phyloP scores from a whole-genome alignment of 2,113 vertebrate genomes.

The Hippolais icterina region DNA sequence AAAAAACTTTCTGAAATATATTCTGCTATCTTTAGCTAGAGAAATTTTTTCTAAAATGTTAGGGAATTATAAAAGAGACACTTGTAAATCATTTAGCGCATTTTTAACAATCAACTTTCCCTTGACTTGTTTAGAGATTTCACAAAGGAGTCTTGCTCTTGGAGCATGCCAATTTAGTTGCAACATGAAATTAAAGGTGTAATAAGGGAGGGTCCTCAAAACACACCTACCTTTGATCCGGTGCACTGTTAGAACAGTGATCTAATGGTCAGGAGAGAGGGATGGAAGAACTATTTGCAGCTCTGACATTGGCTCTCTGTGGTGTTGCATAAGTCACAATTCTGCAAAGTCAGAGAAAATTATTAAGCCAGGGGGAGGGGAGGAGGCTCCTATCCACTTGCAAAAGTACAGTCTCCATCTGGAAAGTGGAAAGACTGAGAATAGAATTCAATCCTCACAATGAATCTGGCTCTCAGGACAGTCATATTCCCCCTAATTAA shows the following conservation, averaged over 20 bases:
- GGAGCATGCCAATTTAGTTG: not conserved
- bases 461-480: not conserved
- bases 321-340: constrained; percentile 34
- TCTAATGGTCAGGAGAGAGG: not conserved
- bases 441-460: not conserved
- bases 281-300: not conserved
- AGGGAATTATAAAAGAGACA: not conserved
- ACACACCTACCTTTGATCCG: not conserved
- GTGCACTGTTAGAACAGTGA: not conserved
- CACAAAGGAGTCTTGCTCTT: not conserved
- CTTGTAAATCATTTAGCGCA: not conserved
- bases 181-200: not conserved
- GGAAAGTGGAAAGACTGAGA: not conserved
- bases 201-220: not conserved
- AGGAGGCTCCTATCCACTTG: not conserved
- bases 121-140: not conserved
- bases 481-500: not conserved
- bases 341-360: constrained; percentile 54
- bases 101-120: not conserved
- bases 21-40: not conserved
- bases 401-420: not conserved
- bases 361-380: not conserved
- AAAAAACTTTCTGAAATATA: not conserved
- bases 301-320: not conserved
- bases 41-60: not conserved